Conservation (phyloP, 2,888 invertebrate genomes). For the Diadegma fenestrale region DNA sequence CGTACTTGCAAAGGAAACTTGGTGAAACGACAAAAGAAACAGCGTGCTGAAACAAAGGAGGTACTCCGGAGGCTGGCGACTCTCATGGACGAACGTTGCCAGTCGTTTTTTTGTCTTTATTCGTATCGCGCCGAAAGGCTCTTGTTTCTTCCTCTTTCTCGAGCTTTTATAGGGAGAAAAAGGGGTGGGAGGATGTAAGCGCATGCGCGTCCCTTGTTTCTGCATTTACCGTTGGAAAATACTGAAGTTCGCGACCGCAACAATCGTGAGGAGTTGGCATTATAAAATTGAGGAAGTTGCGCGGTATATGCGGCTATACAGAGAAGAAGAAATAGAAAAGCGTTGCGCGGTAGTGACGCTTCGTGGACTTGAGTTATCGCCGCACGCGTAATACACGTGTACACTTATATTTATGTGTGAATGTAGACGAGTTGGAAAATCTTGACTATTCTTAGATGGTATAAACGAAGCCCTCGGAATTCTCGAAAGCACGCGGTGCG, state of each 20-base stretch:
- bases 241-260: slow-evolving; percentile 34
- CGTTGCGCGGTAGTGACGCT: neutral
- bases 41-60: slow-evolving; percentile 58
- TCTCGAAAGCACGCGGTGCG: slow-evolving; percentile 46
- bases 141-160: slow-evolving; percentile 10
- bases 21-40: slow-evolving; percentile 55
- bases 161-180: neutral
- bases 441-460: slow-evolving; percentile 37
- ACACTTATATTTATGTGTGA: neutral
- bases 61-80: slow-evolving; percentile 22
- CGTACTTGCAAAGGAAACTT: slow-evolving; percentile 36
- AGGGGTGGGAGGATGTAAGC: neutral
- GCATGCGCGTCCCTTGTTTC: slow-evolving; percentile 38
- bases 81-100: slow-evolving; percentile 3
- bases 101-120: slow-evolving; percentile 18
- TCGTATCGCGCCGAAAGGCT: slow-evolving; percentile 2
- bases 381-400: neutral
- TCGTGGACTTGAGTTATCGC: slow-evolving; percentile 31
- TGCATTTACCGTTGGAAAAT: slow-evolving; percentile 15
- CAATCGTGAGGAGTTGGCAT: slow-evolving; percentile 39
- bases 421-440: slow-evolving; percentile 18
- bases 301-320: slow-evolving; percentile 49
- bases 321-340: slow-evolving; percentile 37
- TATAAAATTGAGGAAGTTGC: slow-evolving; percentile 33
- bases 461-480: slow-evolving; percentile 62